Evolutionary conservation across 2,888 invertebrate genomes (phyloP).

Genomic region (Branchipolynoe longqiensis): DNA sequence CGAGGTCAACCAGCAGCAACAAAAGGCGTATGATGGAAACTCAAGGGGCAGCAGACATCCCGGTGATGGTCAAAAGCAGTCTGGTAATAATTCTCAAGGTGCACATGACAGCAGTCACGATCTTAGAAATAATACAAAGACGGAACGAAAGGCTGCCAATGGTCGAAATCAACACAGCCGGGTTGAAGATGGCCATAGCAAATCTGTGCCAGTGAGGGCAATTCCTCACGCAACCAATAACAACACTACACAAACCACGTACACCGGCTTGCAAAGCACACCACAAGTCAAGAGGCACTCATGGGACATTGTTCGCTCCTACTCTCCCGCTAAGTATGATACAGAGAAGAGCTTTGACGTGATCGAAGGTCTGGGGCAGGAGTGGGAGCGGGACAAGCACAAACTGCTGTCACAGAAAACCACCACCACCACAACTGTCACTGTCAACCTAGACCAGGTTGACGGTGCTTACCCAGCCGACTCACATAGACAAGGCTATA

Average conservation of each 20-base stretch:
- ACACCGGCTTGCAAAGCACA: background rate
- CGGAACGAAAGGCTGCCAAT: no score
- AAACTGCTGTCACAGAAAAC: constrained; percentile 32
- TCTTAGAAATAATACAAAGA: no score
- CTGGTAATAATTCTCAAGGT: no score
- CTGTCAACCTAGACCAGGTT: background rate
- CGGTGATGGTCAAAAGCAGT: constrained; percentile 10
- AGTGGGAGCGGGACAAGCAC: constrained; percentile 61
- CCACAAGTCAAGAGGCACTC: constrained; percentile 1
- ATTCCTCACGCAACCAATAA: no score
- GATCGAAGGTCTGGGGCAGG: constrained; percentile 57
- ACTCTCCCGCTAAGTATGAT: constrained; percentile 47
- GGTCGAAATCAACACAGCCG: constrained; percentile 19
- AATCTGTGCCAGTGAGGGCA: no score
- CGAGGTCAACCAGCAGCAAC: background rate
- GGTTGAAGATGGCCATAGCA: background rate
- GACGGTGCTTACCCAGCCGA: background rate
- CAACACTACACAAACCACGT: no score
- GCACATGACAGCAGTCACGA: no score
- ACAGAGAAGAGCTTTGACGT: constrained; percentile 42
- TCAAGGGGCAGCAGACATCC: constrained; percentile 7
- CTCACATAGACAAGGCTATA: background rate
- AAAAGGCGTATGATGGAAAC: background rate
- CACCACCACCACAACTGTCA: background rate
- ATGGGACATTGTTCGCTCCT: constrained; percentile 51